Conservation (phyloP, 1,140 invertebrate species). For the Himalopsyche phryganea region DNA sequence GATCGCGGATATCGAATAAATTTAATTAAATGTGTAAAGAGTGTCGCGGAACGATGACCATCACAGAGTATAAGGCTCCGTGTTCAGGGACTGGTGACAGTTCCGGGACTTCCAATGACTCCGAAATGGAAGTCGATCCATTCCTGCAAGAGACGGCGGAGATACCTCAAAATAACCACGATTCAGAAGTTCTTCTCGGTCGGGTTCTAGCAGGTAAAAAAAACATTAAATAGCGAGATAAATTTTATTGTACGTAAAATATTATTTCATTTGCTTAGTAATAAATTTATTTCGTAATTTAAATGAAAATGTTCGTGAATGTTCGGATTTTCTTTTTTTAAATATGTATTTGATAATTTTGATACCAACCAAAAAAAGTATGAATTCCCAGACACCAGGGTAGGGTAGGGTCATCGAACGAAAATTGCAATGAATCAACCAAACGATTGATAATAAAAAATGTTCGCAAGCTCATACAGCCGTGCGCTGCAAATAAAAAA, state of each 20-base stretch:
- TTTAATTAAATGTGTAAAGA: slow-evolving; percentile 29
- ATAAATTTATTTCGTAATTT: too few relatives aligned
- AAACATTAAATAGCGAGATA: too few relatives aligned
- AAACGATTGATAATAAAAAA: neutral
- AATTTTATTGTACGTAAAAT: too few relatives aligned
- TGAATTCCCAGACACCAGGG: neutral
- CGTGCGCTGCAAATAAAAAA: neutral
- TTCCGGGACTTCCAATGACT: slow-evolving; percentile 41
- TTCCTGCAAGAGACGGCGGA: slow-evolving; percentile 35
- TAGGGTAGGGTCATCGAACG: slow-evolving; percentile 5
- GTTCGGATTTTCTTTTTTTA: too few relatives aligned
- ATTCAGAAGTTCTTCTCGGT: slow-evolving; percentile 55
- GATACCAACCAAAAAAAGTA: too few relatives aligned
- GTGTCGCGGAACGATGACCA: slow-evolving; percentile 25
- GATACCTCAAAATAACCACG: slow-evolving; percentile 36
- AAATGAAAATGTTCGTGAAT: too few relatives aligned
- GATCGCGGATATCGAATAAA: neutral
- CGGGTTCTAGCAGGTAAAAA: slow-evolving; percentile 56
- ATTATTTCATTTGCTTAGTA: too few relatives aligned
- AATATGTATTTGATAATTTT: neutral
- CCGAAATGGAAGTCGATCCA: slow-evolving; percentile 23
- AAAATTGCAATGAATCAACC: neutral
- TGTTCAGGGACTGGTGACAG: slow-evolving; percentile 35
- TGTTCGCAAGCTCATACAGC: neutral
- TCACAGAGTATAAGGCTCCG: slow-evolving; percentile 30